These are phyloP conservation scores for Halocynthia aurantium DNA, from an alignment of 23 tunicate species.

Conservation along the genomic window DNA sequence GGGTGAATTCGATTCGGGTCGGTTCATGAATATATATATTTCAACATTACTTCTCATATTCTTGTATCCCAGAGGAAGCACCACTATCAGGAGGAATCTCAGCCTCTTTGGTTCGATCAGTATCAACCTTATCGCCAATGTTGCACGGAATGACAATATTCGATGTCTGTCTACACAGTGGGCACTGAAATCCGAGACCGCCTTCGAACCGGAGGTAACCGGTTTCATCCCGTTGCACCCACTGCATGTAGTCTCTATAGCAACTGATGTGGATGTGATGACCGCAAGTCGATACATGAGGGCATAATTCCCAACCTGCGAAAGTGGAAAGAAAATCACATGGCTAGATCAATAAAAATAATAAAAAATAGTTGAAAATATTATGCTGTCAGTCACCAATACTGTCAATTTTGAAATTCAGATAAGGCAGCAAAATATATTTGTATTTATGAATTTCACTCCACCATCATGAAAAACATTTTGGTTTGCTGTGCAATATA, in stretches of 20 bases:
- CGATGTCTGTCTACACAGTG: slow-evolving; percentile 74
- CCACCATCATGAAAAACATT: neutral
- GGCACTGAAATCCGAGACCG: slow-evolving; percentile 55
- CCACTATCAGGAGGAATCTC: no score
- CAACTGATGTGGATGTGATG: slow-evolving; percentile 70
- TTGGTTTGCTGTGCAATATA: neutral
- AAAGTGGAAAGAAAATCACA: neutral
- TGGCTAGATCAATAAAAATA: neutral
- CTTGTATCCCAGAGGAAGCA: no score
- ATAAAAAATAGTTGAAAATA: no score
- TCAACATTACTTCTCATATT: no score
- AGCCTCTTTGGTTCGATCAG: no score
- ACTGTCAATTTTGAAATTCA: neutral
- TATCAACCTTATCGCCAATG: neutral
- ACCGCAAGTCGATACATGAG: slow-evolving; percentile 85
- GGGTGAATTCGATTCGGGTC: no score
- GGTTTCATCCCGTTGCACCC: slow-evolving; percentile 30
- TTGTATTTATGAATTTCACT: neutral
- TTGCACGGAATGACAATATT: slow-evolving; percentile 65
- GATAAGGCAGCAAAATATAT: neutral
- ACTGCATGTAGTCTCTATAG: slow-evolving; percentile 51
- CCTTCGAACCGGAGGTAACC: slow-evolving; percentile 34
- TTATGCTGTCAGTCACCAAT: neutral
- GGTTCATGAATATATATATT: no score
- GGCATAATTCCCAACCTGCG: slow-evolving; percentile 18